These are phyloP conservation scores for Botrylloides violaceus DNA, from an alignment of 23 tunicate species.

Conservation along the genomic window DNA sequence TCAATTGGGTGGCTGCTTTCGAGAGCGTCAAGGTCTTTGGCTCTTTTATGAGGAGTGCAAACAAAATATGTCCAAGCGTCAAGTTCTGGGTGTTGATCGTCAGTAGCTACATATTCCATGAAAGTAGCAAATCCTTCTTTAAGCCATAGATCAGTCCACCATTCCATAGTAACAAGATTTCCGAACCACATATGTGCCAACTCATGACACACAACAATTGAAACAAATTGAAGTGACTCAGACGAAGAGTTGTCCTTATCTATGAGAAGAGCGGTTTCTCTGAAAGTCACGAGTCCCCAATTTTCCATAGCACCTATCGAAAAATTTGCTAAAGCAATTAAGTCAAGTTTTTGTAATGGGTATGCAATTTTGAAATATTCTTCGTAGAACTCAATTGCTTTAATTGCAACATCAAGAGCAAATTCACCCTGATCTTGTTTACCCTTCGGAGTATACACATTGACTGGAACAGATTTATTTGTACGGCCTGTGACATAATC, in stretches of 20 bases:
- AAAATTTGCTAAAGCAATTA: constrained; percentile 96
- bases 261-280: constrained; percentile 85
- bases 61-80: constrained; percentile 93
- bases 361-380: constrained; percentile 91
- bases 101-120: constrained; percentile 95
- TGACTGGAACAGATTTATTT: constrained; percentile 45
- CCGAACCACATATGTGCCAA: constrained; percentile 99
- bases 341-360: constrained; percentile 89
- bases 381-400: constrained; percentile 68
- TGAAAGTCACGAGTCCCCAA: constrained; percentile 98
- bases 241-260: constrained; percentile 80
- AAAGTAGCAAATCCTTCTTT: constrained; percentile 98
- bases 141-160: constrained; percentile 99
- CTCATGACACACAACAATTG: constrained; percentile 91
- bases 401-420: constrained; percentile 79
- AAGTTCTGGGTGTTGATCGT: constrained; percentile 81
- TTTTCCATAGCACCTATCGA: constrained; percentile 98
- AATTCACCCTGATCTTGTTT: constrained; percentile 68
- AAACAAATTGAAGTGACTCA: constrained; percentile 81
- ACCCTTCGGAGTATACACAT: constrained; percentile 91
- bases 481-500: constrained; percentile 66
- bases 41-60: constrained; percentile 62
- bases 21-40: constrained; percentile 87
- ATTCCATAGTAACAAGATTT: constrained; percentile 99
- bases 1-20: constrained; percentile 98